These are phyloP conservation scores for Epinephelus cyanopodus DNA, from an alignment of 2,113 vertebrate species.

Conservation along the genomic window DNA sequence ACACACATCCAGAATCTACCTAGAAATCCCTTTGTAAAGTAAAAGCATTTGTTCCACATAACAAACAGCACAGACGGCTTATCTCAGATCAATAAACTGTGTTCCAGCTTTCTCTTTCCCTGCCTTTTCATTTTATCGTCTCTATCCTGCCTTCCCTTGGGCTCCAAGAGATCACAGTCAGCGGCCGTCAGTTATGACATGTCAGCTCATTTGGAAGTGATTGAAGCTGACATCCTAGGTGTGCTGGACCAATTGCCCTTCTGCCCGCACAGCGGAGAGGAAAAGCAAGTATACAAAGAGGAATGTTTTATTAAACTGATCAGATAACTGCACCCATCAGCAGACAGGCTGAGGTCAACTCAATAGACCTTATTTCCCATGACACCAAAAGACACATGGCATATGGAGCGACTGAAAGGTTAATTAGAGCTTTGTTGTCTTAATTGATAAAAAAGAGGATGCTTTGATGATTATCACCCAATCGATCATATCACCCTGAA, in stretches of 20 bases:
- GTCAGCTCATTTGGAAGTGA: constrained; percentile 59
- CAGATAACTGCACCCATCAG: not conserved
- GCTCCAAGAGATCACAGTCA: constrained; percentile 20
- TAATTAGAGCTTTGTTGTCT: constrained; percentile 31
- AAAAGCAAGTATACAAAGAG: constrained; percentile 22
- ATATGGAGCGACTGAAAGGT: constrained; percentile 25
- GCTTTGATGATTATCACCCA: constrained; percentile 37
- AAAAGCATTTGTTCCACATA: constrained; percentile 5
- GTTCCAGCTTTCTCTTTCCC: not conserved
- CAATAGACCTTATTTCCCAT: not conserved
- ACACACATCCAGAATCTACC: not conserved
- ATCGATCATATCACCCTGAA: not conserved
- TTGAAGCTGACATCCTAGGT: constrained; percentile 38
- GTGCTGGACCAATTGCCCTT: constrained; percentile 38
- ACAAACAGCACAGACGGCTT: constrained; percentile 25
- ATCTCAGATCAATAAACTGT: constrained; percentile 46
- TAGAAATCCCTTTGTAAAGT: constrained; percentile 20
- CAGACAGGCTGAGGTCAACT: not conserved
- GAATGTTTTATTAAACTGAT: constrained; percentile 9
- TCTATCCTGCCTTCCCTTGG: not conserved
- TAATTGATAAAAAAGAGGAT: constrained; percentile 25
- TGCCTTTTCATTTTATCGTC: constrained; percentile 17
- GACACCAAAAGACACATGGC: not conserved
- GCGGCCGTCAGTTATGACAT: constrained; percentile 29
- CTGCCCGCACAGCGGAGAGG: not conserved